These are phyloP conservation scores for Pteromalus puparum DNA, from an alignment of 1,140 invertebrate species.

Conservation along the genomic window DNA sequence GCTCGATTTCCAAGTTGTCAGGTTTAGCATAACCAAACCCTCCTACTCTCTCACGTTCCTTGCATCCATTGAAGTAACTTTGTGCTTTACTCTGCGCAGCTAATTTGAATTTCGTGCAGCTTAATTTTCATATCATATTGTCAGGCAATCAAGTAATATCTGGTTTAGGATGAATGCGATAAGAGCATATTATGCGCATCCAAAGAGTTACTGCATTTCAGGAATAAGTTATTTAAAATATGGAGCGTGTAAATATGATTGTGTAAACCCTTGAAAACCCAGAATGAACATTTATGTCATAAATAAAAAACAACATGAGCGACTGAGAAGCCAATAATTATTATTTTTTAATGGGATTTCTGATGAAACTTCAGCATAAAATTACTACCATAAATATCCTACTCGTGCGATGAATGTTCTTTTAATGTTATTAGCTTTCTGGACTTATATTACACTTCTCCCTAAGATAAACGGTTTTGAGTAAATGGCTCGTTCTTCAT, in stretches of 20 bases:
- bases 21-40: conserved; percentile 26
- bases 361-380: neutral
- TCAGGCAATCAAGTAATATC: neutral
- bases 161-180: neutral
- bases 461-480: conserved; percentile 44
- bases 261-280: too few relatives aligned
- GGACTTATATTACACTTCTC: neutral
- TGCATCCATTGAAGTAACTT: neutral
- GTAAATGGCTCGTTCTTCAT: conserved; percentile 45
- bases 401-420: conserved; percentile 18
- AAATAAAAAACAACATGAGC: too few relatives aligned
- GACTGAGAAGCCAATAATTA: too few relatives aligned
- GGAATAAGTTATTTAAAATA: too few relatives aligned
- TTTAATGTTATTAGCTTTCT: conserved; percentile 31
- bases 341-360: neutral
- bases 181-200: too few relatives aligned
- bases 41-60: neutral
- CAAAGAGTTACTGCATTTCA: too few relatives aligned
- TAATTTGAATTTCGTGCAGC: conserved; percentile 27
- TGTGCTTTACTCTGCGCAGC: neutral
- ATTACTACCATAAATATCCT: neutral
- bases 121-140: conserved; percentile 39
- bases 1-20: conserved; percentile 42
- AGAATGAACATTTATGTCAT: too few relatives aligned
- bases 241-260: too few relatives aligned